Conservation (phyloP, 2,888 invertebrate genomes). For the Calameuta idolon region DNA sequence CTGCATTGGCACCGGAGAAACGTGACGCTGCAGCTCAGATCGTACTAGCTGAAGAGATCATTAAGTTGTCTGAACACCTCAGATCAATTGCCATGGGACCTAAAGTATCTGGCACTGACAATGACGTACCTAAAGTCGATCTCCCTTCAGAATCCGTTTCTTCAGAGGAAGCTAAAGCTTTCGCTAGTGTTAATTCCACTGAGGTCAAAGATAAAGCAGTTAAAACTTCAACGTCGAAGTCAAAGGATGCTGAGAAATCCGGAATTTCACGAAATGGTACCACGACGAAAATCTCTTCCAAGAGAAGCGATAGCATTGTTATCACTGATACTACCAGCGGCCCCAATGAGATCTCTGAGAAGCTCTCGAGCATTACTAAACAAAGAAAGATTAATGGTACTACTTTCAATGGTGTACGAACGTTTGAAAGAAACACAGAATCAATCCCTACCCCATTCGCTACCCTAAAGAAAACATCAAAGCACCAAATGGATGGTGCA, state of each 20-base stretch:
- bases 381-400: slow-evolving; percentile 60
- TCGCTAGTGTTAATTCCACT: neutral
- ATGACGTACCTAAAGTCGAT: neutral
- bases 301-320: slow-evolving; percentile 20
- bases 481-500: neutral
- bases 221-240: neutral
- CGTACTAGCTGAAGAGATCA: slow-evolving; percentile 82
- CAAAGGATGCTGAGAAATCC: neutral
- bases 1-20: slow-evolving; percentile 65
- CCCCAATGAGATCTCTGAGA: slow-evolving; percentile 59
- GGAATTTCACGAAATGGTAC: neutral
- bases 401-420: slow-evolving; percentile 51
- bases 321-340: neutral
- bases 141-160: neutral
- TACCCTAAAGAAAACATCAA: slow-evolving; percentile 1
- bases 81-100: slow-evolving; percentile 49
- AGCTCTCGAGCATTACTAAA: slow-evolving; percentile 52
- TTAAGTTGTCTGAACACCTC: slow-evolving; percentile 84
- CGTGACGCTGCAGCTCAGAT: slow-evolving; percentile 60
- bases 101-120: neutral
- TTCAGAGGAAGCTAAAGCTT: neutral
- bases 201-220: neutral
- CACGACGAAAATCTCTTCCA: neutral
- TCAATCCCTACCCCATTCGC: neutral
- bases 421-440: slow-evolving; percentile 6